phyloP scores from a whole-genome alignment of 2,888 invertebrate species.

The Acleris laterana region DNA sequence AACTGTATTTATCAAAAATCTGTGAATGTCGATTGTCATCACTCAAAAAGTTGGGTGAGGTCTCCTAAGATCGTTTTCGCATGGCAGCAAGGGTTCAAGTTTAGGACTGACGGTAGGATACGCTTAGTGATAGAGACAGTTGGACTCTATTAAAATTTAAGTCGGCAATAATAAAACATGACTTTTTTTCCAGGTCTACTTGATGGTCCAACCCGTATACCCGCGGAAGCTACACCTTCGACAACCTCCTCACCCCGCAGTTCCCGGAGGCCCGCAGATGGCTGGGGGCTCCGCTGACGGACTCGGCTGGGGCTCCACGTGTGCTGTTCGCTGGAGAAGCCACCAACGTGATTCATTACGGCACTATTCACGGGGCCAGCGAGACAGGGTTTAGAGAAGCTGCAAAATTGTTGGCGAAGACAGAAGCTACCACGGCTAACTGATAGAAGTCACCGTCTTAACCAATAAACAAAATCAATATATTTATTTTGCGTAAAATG shows the following conservation, averaged over 20 bases:
- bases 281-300: conserved; percentile 84
- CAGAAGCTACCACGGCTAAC: conserved; percentile 44
- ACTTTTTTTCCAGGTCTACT: conserved; percentile 76
- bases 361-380: conserved; percentile 89
- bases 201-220: conserved; percentile 89
- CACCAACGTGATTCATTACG: conserved; percentile 82
- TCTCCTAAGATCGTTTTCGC: too few species aligned
- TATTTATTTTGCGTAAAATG: too few species aligned
- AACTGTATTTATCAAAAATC: too few species aligned
- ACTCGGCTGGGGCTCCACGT: conserved; percentile 67
- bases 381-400: conserved; percentile 88
- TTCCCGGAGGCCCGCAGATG: conserved; percentile 77
- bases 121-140: background rate
- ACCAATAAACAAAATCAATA: too few species aligned
- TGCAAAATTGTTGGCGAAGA: conserved; percentile 17
- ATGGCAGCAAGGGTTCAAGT: too few species aligned
- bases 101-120: too few species aligned
- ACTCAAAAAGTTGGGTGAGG: too few species aligned
- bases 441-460: too few species aligned
- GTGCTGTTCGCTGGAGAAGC: conserved; percentile 87
- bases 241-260: conserved; percentile 79
- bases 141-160: too few species aligned
- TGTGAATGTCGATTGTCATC: too few species aligned
- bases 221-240: conserved; percentile 89
- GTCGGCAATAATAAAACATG: too few species aligned